Percentiles rank a stretch among this genome's conserved stretches.
These are phyloP conservation scores for Platycnemis pennipes DNA, from an alignment of 2,888 invertebrate genomes.

Conservation along the genomic window DNA sequence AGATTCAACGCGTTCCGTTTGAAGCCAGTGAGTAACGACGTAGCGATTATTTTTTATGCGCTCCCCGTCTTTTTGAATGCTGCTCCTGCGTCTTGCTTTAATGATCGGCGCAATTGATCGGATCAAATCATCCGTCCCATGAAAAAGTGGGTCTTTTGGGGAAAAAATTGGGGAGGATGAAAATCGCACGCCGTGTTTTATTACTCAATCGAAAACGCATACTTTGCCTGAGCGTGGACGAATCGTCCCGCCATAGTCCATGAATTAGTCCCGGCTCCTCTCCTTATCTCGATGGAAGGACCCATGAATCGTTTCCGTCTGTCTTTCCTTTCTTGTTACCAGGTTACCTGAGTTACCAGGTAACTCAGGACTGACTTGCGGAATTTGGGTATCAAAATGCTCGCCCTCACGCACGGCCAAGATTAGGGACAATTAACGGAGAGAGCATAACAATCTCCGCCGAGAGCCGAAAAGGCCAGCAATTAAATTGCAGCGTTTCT, in stretches of 20 bases:
- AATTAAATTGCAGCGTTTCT: too few species aligned
- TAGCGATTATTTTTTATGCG: constrained; percentile 10
- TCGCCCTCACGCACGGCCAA: not conserved
- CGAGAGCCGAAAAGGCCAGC: not conserved
- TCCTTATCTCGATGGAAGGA: not conserved
- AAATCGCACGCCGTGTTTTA: constrained; percentile 40
- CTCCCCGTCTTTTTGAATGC: constrained; percentile 38
- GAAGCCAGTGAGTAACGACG: constrained; percentile 28
- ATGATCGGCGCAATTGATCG: constrained; percentile 58
- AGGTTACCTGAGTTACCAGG: not conserved
- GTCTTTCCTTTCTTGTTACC: not conserved
- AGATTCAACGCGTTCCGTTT: constrained; percentile 32
- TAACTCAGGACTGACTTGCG: too few species aligned
- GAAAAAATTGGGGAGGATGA: constrained; percentile 32
- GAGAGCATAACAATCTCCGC: not conserved
- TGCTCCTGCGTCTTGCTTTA: constrained; percentile 50
- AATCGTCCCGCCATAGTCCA: too few species aligned
- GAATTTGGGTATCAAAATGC: not conserved
- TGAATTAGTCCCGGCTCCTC: not conserved
- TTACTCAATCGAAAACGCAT: constrained; percentile 41
- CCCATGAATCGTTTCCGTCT: not conserved
- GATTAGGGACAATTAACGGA: not conserved
- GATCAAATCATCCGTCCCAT: constrained; percentile 45
- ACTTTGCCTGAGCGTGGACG: not conserved
- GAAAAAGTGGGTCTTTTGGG: not conserved